Base-by-base conservation (phyloP, 1,140 invertebrate species). In the Odontomachus brunneus region DNA sequence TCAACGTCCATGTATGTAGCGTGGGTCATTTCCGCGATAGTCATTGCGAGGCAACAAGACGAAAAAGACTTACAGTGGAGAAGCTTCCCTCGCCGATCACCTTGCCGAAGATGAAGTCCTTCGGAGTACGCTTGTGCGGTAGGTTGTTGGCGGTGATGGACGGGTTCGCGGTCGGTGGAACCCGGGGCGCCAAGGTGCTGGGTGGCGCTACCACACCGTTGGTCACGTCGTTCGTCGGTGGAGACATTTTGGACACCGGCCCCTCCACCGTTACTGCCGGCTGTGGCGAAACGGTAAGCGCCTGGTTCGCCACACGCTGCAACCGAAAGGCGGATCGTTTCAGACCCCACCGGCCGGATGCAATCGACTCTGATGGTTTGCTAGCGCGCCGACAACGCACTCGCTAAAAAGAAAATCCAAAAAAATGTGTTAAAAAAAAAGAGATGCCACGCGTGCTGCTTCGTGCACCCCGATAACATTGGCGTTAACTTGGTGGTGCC, bases 41-140 rank as follows among this genome's bases (percentile, higher is more conserved):
- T n/a, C n/a, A n/a, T n/a, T n/a, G n/a, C n/a, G n/a, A n/a, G n/a
- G 29, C 29, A 33, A 33, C 29, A 33, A 33, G 5, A 33, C 29
- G n/a, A n/a, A 33, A 33, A 5, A 48, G 60, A 94, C 94, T 95
- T 93, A 97, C 99, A 60, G 97, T 98, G 84, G 98, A 99, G 94
- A 98, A 99, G 92, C 98, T 99, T 76, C 99, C 99, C 94, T 99
- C 98, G 82, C 98, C 99, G 88, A 99, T 97, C 71, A 98, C 95
- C 95, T 98, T 99, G 44, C 98, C 98, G 95, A 99, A 99, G 86
- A 98, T 97, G 93, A 98, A 99, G 93, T 99, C 98, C 88, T 96
- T 96, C n/a, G 97, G 95, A 11, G 95, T 96, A 87, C 96, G 95
- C 90, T 97, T 98, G 65, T 92, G 93, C 53, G 94, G 84, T 87